A percentile compares a stretch with the other conserved stretches of the same genome.
These are phyloP conservation scores for Epinephelus awoara DNA, from an alignment of 2,797 vertebrate genomes.

Conservation along the genomic window DNA sequence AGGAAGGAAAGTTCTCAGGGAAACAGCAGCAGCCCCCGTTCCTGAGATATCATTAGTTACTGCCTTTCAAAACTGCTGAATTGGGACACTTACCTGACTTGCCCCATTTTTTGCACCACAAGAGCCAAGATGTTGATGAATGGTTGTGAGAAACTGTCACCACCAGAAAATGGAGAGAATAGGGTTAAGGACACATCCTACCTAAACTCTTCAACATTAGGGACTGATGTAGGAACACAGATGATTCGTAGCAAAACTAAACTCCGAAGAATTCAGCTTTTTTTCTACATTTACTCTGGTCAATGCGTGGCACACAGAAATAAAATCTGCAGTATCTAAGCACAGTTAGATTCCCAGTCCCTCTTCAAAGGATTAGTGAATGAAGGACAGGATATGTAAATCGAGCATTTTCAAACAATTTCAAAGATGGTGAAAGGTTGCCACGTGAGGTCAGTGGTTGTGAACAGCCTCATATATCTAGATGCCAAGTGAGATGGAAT, in stretches of 20 bases:
- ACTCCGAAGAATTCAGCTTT: not conserved
- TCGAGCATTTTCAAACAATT: conserved; percentile 75
- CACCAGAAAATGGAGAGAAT: conserved; percentile 70
- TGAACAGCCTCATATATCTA: conserved; percentile 79
- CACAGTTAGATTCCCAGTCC: conserved; percentile 36
- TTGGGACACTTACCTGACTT: conserved; percentile 87
- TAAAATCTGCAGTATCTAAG: conserved; percentile 9
- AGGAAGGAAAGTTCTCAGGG: conserved; percentile 78
- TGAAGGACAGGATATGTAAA: conserved; percentile 83
- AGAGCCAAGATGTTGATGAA: conserved; percentile 85
- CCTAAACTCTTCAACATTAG: conserved; percentile 47
- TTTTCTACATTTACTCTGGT: conserved; percentile 22
- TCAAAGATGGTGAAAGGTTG: conserved; percentile 70
- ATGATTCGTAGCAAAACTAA: conserved; percentile 13
- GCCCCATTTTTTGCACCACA: conserved; percentile 84
- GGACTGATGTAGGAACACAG: conserved; percentile 35
- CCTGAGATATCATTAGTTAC: conserved; percentile 85
- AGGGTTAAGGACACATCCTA: conserved; percentile 80
- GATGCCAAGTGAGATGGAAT: conserved; percentile 81
- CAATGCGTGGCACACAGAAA: too few relatives aligned
- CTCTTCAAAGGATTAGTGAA: conserved; percentile 64
- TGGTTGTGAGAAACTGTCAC: conserved; percentile 80
- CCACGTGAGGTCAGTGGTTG: conserved; percentile 76
- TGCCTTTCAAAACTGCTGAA: conserved; percentile 87
- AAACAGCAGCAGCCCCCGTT: conserved; percentile 76